Evolutionary conservation across 2,113 vertebrate genomes (phyloP).

Genomic region (Ptyas mucosa): DNA sequence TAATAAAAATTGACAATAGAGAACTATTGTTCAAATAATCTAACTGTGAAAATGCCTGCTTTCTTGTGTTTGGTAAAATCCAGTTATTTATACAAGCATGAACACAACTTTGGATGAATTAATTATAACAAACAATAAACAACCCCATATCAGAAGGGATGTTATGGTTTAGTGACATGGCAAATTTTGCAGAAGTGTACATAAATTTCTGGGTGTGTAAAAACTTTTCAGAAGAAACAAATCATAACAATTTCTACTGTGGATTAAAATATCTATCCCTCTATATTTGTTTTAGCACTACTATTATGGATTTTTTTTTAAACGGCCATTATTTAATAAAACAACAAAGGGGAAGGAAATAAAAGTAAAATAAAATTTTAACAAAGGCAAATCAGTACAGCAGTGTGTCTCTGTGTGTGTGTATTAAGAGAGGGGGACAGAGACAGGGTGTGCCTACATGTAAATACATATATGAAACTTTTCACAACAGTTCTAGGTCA

Average conservation of each 20-base stretch:
- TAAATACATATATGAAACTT: background rate
- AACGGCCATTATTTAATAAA: background rate
- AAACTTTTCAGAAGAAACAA: background rate
- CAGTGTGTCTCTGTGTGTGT: background rate
- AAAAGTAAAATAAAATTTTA: background rate
- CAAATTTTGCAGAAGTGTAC: background rate
- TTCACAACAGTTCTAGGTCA: background rate
- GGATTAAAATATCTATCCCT: background rate
- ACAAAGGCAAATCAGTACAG: background rate
- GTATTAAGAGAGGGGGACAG: background rate
- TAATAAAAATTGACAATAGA: background rate
- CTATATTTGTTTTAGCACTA: background rate
- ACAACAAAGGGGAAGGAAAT: background rate
- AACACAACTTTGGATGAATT: background rate
- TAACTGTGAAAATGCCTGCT: background rate
- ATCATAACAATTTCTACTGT: background rate
- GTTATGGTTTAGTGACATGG: background rate
- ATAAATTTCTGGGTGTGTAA: background rate
- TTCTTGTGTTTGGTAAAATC: background rate
- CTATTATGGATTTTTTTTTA: background rate
- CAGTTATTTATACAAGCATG: background rate
- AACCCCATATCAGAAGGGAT: background rate
- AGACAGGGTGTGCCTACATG: background rate
- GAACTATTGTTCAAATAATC: background rate
- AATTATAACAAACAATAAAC: background rate